Percentiles rank a stretch among this genome's conserved stretches.
phyloP scores from a whole-genome alignment of 2,888 invertebrate genomes.

The Epinotia ramella region DNA sequence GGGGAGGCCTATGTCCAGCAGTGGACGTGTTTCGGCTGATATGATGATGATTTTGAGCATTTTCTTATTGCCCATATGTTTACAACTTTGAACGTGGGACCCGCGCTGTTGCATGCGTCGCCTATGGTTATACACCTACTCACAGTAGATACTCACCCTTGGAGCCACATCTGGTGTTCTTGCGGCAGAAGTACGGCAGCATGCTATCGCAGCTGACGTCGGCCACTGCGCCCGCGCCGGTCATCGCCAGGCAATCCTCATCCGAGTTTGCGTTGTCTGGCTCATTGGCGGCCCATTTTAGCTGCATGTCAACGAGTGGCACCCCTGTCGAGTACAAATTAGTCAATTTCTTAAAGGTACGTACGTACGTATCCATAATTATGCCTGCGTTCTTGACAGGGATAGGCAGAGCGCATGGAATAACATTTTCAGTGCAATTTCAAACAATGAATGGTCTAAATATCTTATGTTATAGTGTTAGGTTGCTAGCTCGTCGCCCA shows the following conservation, averaged over 20 bases:
- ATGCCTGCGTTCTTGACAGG: too few species aligned
- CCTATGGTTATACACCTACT: neutral
- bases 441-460: too few species aligned
- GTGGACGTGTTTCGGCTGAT: too few species aligned
- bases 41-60: too few species aligned
- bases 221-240: neutral
- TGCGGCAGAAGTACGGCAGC: slow-evolving; percentile 9
- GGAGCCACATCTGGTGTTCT: neutral
- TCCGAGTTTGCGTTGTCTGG: neutral
- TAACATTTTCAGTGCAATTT: too few species aligned
- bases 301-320: neutral
- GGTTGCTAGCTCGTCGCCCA: too few species aligned
- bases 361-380: too few species aligned
- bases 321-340: neutral
- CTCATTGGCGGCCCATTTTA: neutral
- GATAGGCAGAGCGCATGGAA: too few species aligned
- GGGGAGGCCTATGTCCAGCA: too few species aligned
- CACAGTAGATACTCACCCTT: too few species aligned
- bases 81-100: neutral
- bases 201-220: neutral
- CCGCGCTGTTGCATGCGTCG: neutral
- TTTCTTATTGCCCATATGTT: neutral
- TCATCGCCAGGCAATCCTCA: neutral
- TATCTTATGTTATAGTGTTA: too few species aligned
- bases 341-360: neutral